phyloP scores from a whole-genome alignment of 2,888 invertebrate genomes.

The Podabrus alpinus region DNA sequence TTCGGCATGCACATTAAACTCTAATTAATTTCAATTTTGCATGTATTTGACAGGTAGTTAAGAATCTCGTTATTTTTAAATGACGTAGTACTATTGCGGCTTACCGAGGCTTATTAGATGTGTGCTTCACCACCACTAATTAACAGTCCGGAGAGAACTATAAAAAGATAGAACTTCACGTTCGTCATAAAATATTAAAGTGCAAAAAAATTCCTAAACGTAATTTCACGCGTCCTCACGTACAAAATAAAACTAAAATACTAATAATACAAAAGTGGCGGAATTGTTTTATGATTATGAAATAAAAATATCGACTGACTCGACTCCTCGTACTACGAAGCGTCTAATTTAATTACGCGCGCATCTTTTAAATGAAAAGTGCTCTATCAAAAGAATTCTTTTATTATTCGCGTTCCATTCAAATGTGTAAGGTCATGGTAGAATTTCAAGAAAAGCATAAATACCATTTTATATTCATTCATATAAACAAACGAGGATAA shows the following conservation, averaged over 20 bases:
- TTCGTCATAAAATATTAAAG: neutral
- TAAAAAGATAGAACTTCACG: neutral
- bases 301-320: neutral
- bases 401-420: constrained; percentile 12
- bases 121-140: neutral
- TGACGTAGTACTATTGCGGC: neutral
- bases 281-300: neutral
- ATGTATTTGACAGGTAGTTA: constrained; percentile 17
- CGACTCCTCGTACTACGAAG: neutral
- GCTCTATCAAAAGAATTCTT: constrained; percentile 18
- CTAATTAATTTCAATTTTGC: constrained; percentile 19
- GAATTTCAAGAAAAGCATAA: constrained; percentile 17
- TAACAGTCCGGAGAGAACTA: neutral
- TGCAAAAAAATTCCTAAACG: neutral
- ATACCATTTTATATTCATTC: constrained; percentile 14
- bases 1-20: constrained; percentile 12
- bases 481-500: constrained; percentile 16
- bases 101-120: constrained; percentile 4
- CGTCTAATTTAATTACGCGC: constrained; percentile 10
- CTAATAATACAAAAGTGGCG: neutral
- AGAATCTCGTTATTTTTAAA: constrained; percentile 19
- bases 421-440: constrained; percentile 15
- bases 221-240: neutral
- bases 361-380: constrained; percentile 9
- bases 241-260: neutral